Percentiles rank a stretch among this genome's conserved stretches.
phyloP scores from a whole-genome alignment of 2,888 invertebrate genomes.

The Lithodes maja region DNA sequence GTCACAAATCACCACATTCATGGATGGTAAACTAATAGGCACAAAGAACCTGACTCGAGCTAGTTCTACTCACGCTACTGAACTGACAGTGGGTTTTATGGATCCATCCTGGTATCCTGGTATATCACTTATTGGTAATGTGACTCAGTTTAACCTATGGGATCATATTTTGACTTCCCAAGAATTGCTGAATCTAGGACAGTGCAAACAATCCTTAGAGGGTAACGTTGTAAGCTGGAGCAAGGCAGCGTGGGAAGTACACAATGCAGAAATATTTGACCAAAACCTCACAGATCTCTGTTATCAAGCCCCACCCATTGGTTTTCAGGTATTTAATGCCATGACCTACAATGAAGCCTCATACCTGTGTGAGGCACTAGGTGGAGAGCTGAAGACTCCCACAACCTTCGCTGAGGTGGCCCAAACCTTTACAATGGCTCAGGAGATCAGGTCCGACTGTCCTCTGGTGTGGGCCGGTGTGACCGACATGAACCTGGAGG shows the following conservation, averaged over 20 bases:
- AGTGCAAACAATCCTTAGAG: conserved; percentile 1
- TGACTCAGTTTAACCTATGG: conserved; percentile 46
- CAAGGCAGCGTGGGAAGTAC: conserved; percentile 23
- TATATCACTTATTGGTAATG: conserved; percentile 39
- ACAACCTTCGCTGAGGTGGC: neutral
- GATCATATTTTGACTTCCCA: conserved; percentile 30
- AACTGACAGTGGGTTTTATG: conserved; percentile 49
- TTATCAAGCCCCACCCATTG: conserved; percentile 9
- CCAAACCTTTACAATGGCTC: neutral
- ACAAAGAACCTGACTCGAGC: neutral
- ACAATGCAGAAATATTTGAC: conserved; percentile 3
- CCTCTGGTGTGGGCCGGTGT: conserved; percentile 26
- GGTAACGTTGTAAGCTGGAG: conserved; percentile 39
- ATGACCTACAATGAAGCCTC: conserved; percentile 20
- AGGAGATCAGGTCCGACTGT: conserved; percentile 28
- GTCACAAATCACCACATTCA: neutral
- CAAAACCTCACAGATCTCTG: conserved; percentile 12
- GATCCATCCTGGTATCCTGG: conserved; percentile 37
- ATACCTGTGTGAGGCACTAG: conserved; percentile 39
- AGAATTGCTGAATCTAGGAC: conserved; percentile 17
- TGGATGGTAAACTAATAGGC: conserved; percentile 31
- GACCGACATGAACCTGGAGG: conserved; percentile 15
- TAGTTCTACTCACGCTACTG: neutral
- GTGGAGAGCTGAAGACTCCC: conserved; percentile 30
- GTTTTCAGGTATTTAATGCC: conserved; percentile 30